Evolutionary conservation across 2,888 invertebrate genomes (phyloP).

Genomic region (Nycteola revayana): DNA sequence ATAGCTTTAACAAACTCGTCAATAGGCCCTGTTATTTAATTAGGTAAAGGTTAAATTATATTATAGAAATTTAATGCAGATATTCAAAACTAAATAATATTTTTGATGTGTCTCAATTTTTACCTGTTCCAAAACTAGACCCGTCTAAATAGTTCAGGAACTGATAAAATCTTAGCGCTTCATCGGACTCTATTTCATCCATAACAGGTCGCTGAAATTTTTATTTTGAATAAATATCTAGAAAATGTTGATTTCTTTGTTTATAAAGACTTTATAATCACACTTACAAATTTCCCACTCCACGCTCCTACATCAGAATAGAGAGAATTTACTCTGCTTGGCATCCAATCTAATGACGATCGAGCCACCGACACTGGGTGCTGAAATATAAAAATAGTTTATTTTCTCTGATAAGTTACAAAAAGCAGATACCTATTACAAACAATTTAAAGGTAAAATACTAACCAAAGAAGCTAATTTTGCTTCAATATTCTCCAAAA

Average conservation of each 20-base stretch:
- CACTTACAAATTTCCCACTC: conserved; percentile 75
- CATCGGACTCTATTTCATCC: conserved; percentile 78
- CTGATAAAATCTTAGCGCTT: conserved; percentile 72
- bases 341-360: conserved; percentile 75
- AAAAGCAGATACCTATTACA: neutral
- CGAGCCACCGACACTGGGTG: conserved; percentile 71
- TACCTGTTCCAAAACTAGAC: conserved; percentile 75
- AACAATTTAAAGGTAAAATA: neutral
- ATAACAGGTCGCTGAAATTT: conserved; percentile 71
- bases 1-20: conserved; percentile 76
- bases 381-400: conserved; percentile 37
- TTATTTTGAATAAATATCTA: neutral
- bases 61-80: conserved; percentile 3
- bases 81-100: too few relatives aligned
- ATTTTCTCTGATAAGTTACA: neutral
- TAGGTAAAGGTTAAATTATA: too few relatives aligned
- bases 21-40: conserved; percentile 75
- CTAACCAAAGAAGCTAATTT: conserved; percentile 28
- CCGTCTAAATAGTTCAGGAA: conserved; percentile 75
- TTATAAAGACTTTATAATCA: neutral
- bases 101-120: too few relatives aligned
- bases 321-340: conserved; percentile 70
- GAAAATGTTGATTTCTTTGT: too few relatives aligned
- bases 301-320: conserved; percentile 77
- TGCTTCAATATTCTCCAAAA: conserved; percentile 7